phyloP scores from a whole-genome alignment of 2,888 invertebrate species.

The Eustalomyia histrio region DNA sequence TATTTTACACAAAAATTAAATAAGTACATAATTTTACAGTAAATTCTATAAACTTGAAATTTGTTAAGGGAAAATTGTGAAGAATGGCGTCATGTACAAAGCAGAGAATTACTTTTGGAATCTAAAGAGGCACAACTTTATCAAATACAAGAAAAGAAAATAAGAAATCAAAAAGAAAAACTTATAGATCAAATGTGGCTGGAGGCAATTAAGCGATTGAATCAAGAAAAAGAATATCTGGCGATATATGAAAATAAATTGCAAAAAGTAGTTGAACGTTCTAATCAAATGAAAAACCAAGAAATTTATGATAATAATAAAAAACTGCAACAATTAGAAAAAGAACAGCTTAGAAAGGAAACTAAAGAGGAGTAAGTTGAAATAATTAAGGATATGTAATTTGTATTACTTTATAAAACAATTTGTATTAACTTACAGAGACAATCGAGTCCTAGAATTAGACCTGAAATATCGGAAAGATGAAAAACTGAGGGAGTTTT shows the following conservation, averaged over 20 bases:
- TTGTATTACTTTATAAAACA: not conserved
- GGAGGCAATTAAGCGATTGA: conserved; percentile 49
- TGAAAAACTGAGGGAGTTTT: conserved; percentile 25
- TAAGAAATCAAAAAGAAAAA: conserved; percentile 49
- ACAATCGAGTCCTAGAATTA: conserved; percentile 34
- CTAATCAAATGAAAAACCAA: conserved; percentile 54
- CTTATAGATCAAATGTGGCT: conserved; percentile 65
- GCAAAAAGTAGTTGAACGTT: conserved; percentile 49
- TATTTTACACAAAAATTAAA: not conserved
- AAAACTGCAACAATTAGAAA: conserved; percentile 11
- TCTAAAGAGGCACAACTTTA: conserved; percentile 66
- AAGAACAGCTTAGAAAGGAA: conserved; percentile 14
- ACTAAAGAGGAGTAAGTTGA: conserved; percentile 54
- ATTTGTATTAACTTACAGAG: conserved; percentile 33
- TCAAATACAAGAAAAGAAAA: conserved; percentile 67
- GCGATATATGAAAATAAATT: conserved; percentile 56
- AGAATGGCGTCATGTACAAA: conserved; percentile 63
- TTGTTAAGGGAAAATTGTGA: conserved; percentile 67
- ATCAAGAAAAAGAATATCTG: conserved; percentile 63
- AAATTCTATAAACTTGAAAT: not conserved
- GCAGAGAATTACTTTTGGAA: conserved; percentile 63
- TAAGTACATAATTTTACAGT: not conserved
- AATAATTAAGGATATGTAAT: too few relatives aligned
- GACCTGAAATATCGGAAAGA: conserved; percentile 42
- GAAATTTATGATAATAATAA: conserved; percentile 18